Base-by-base conservation (phyloP, 2,888 invertebrate species). In the Stenodema calcarata region DNA sequence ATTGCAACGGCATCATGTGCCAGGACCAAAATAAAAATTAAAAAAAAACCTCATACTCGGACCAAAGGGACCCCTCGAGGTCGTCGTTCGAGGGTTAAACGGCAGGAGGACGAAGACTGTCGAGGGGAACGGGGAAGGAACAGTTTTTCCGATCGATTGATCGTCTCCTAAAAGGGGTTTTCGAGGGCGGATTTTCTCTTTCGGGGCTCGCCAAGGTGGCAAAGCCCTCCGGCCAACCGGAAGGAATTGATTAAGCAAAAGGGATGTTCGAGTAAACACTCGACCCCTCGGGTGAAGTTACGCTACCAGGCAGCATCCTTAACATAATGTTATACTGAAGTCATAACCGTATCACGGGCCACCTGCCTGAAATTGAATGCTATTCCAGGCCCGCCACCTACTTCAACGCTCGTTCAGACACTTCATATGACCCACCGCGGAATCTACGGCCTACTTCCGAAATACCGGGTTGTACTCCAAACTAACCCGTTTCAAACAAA, bases 211-310 rank as follows among this genome's bases (percentile, higher is more conserved):
- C 79, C 47, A 79, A 79, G 79, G 79, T 79, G 79, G 79, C 79
- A 47, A 79, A 79, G 44, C 27, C 44, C 44, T 27, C 42, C 44
- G 50, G 27, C 79, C 79, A 44, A 79, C 23, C 79, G 79, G 47
- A 79, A 47, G 42, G 79, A 79, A 79, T 79, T 79, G 79, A 79
- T 79, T 79, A 79, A 79, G 79, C 79, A 79, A 79, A n/a, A 79
- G 47, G 79, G 79, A 6, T 42, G 79, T 44, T 79, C 12, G 79
- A 79, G 44, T 47, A 79, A 79, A 11, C 44, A 16, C 30, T 27
- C 6, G n/a, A 50, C 50, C n/a, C 35, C 35, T 7, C 4, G 35
- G 35, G 35, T 44, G 44, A 44, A 44, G 50, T n/a, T 50, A 18
- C 50, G n/a, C 50, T 50, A 50, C 50, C 50, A n/a, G 50, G 16